These are phyloP conservation scores for Aporophyla nigra DNA, from an alignment of 2,888 invertebrate species.

Conservation along the genomic window DNA sequence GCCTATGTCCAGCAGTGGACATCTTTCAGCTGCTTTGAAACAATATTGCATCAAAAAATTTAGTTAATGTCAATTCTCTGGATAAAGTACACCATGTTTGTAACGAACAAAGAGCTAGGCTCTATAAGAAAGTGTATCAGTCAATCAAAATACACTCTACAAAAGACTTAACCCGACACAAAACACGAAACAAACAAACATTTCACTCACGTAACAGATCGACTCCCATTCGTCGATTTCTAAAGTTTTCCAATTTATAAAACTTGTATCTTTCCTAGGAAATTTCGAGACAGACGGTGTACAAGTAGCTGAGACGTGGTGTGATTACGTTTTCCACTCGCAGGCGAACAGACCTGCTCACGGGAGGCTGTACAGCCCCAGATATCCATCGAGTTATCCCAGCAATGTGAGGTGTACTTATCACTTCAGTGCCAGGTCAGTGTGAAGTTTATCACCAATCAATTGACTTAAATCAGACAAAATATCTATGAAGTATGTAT, in stretches of 20 bases:
- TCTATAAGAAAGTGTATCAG: neutral
- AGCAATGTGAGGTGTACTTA: constrained; percentile 97
- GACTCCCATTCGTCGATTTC: constrained; percentile 51
- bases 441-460: neutral
- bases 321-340: constrained; percentile 96
- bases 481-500: too few relatives aligned
- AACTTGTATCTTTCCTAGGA: constrained; percentile 88
- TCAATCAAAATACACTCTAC: neutral
- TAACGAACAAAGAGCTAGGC: neutral
- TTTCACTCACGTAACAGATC: constrained; percentile 64
- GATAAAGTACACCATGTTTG: neutral
- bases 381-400: constrained; percentile 98
- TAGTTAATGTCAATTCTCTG: neutral
- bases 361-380: constrained; percentile 96
- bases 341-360: constrained; percentile 92
- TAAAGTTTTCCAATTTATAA: constrained; percentile 67
- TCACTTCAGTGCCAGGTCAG: constrained; percentile 96
- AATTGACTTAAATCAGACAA: too few relatives aligned
- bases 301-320: constrained; percentile 94
- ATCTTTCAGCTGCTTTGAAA: too few relatives aligned
- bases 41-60: neutral
- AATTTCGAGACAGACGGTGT: constrained; percentile 96
- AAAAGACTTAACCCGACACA: constrained; percentile 19
- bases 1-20: too few relatives aligned
- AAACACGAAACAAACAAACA: constrained; percentile 52